phyloP scores from a whole-genome alignment of 2,888 invertebrate genomes.

The Stenichneumon culpator region DNA sequence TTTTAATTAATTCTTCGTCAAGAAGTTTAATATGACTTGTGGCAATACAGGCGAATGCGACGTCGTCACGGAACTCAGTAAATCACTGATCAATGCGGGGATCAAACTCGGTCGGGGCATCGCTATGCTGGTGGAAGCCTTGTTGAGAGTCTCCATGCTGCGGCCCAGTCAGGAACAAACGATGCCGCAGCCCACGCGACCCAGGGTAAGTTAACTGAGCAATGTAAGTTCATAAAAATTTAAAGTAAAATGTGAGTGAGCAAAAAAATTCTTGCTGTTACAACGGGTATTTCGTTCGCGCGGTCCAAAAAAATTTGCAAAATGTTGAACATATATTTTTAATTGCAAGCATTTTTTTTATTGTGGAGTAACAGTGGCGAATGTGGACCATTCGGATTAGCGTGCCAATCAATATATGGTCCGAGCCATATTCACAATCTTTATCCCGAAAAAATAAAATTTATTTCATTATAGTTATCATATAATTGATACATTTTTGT shows the following conservation, averaged over 20 bases:
- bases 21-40: constrained; percentile 56
- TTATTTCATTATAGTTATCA: too few relatives aligned
- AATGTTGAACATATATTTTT: too few relatives aligned
- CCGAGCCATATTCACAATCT: too few relatives aligned
- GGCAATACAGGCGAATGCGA: constrained; percentile 77
- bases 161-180: constrained; percentile 86
- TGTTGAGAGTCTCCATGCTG: constrained; percentile 87
- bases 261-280: not conserved
- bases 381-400: too few relatives aligned
- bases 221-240: not conserved
- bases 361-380: too few relatives aligned
- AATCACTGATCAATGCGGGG: constrained; percentile 76
- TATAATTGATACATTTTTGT: too few relatives aligned
- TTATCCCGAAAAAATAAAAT: too few relatives aligned
- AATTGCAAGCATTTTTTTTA: too few relatives aligned
- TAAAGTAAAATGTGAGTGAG: not conserved
- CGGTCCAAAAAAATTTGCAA: too few relatives aligned
- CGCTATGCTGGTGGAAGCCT: constrained; percentile 86
- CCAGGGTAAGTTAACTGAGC: constrained; percentile 85
- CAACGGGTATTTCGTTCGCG: not conserved
- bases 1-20: not conserved
- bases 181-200: constrained; percentile 86
- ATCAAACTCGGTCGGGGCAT: constrained; percentile 80
- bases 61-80: constrained; percentile 78
- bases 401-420: too few relatives aligned